Evolutionary conservation across 2,113 vertebrate genomes (phyloP).

Genomic region (Sphaerodactylus townsendi): DNA sequence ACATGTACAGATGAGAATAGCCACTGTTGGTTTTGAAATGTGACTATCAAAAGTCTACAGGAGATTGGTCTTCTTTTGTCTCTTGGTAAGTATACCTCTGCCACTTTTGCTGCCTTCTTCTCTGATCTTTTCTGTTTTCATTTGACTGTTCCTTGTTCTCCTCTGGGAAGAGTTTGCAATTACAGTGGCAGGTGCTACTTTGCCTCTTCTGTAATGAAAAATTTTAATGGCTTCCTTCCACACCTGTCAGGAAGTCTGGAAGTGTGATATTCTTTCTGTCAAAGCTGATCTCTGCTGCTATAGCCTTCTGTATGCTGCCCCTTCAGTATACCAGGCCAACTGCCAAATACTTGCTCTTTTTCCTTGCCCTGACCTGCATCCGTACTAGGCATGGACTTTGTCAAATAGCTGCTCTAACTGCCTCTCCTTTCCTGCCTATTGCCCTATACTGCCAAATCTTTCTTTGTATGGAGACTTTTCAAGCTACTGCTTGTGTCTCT

Average conservation of each 20-base stretch:
- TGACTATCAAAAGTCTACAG: not conserved
- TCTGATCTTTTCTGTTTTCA: not conserved
- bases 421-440: not conserved
- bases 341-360: not conserved
- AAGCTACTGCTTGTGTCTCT: not conserved
- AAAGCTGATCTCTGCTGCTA: not conserved
- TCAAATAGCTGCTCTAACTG: not conserved
- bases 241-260: not conserved
- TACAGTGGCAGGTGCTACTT: not conserved
- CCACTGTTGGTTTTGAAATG: not conserved
- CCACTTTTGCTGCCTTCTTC: not conserved
- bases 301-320: rapidly evolving
- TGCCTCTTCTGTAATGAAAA: not conserved
- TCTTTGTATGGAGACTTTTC: not conserved
- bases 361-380: not conserved
- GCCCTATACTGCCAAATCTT: not conserved
- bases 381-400: not conserved
- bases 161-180: not conserved
- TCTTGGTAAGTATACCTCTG: not conserved
- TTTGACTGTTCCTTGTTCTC: constrained; percentile 5
- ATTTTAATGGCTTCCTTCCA: not conserved
- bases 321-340: not conserved
- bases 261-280: not conserved
- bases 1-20: not conserved
- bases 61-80: not conserved